Conservation (phyloP, 2,113 vertebrate species). For the Orthonyx spaldingii region DNA sequence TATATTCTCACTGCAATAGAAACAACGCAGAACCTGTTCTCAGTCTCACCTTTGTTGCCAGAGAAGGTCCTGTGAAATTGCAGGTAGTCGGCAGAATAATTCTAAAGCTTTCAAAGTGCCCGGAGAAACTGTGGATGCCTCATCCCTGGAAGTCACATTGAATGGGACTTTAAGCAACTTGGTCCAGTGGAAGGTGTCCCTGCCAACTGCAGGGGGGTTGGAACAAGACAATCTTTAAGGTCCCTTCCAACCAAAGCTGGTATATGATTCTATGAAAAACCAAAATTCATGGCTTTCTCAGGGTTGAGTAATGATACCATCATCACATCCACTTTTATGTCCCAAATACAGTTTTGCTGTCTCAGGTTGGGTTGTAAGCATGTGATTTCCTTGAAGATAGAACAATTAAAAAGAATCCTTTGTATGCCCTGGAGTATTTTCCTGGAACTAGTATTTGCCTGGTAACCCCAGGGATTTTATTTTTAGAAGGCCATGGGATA, state of each 20-base stretch:
- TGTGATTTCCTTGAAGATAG: constrained; percentile 10
- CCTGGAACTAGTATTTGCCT: neutral
- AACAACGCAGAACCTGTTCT: neutral
- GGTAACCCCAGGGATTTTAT: constrained; percentile 16
- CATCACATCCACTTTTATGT: neutral
- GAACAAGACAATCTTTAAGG: neutral
- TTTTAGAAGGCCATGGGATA: neutral
- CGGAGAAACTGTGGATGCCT: neutral
- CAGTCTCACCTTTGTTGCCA: neutral
- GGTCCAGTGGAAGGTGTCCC: neutral
- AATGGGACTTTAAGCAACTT: neutral
- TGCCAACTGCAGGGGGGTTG: neutral
- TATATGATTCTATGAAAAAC: neutral
- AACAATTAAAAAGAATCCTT: neutral
- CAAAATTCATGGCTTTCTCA: neutral
- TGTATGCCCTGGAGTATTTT: constrained; percentile 9
- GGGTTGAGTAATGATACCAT: neutral
- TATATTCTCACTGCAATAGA: neutral
- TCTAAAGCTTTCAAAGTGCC: neutral
- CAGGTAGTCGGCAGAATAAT: neutral
- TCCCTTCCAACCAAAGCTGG: neutral
- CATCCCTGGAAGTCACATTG: neutral
- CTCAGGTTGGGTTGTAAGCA: neutral
- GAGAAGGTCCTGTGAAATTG: neutral
- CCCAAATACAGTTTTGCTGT: constrained; percentile 10